Conservation (phyloP, 2,797 vertebrate genomes). For the Melanotaenia maccullochi region DNA sequence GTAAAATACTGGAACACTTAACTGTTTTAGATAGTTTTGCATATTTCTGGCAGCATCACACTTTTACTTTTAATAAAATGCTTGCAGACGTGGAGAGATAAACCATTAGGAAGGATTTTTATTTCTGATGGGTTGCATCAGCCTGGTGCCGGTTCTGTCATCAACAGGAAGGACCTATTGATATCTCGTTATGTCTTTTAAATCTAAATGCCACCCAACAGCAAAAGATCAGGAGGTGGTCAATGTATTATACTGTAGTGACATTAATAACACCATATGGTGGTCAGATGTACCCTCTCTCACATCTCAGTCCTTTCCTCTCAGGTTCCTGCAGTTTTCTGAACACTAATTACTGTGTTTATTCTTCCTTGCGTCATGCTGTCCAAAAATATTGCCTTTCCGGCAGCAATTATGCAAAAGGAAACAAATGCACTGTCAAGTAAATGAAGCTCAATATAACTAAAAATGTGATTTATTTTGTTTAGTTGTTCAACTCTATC, state of each 20-base stretch:
- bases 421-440: conserved; percentile 63
- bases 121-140: conserved; percentile 2
- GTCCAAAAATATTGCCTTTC: conserved; percentile 77
- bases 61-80: background rate
- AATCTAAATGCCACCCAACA: conserved; percentile 29
- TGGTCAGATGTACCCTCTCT: conserved; percentile 60
- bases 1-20: background rate
- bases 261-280: conserved; percentile 77
- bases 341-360: conserved; percentile 83
- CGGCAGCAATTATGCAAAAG: conserved; percentile 75
- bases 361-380: conserved; percentile 77
- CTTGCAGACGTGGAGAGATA: background rate
- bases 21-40: background rate
- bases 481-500: conserved; percentile 9
- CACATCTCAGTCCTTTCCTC: conserved; percentile 52
- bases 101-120: background rate
- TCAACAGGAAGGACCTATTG: conserved; percentile 14
- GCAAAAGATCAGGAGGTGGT: conserved; percentile 54
- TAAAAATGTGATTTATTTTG: conserved; percentile 7
- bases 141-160: conserved; percentile 4
- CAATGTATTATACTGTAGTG: conserved; percentile 60
- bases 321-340: conserved; percentile 63
- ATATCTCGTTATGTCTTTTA: conserved; percentile 34
- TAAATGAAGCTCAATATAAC: conserved; percentile 28
- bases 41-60: background rate